phyloP scores from a whole-genome alignment of 1,140 invertebrate species.

The Sinonovacula constricta region DNA sequence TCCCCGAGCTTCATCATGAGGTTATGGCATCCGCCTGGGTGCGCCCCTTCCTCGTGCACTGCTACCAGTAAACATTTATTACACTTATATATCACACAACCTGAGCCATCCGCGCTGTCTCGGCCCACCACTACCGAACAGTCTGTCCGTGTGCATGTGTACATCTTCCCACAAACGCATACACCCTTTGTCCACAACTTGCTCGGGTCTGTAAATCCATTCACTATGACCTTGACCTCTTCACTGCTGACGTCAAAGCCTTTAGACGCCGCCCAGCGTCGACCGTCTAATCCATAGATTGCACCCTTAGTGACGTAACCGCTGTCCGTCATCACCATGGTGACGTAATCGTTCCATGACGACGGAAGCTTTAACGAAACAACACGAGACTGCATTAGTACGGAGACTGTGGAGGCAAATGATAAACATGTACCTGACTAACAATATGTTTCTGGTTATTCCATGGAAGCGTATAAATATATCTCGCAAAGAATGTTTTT shows the following conservation, averaged over 20 bases:
- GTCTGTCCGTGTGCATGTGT: slow-evolving; percentile 64
- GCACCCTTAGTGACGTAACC: slow-evolving; percentile 62
- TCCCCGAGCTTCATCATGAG: slow-evolving; percentile 64
- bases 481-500: too few species aligned
- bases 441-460: too few species aligned
- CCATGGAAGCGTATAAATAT: too few species aligned
- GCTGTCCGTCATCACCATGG: slow-evolving; percentile 63
- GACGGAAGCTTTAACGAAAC: slow-evolving; percentile 61
- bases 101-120: slow-evolving; percentile 55
- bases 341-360: slow-evolving; percentile 67
- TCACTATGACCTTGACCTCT: slow-evolving; percentile 52
- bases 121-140: slow-evolving; percentile 61
- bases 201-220: slow-evolving; percentile 60
- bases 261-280: slow-evolving; percentile 58
- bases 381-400: slow-evolving; percentile 50
- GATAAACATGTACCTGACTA: too few species aligned
- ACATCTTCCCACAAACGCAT: slow-evolving; percentile 47
- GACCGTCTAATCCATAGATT: slow-evolving; percentile 59
- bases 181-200: slow-evolving; percentile 58
- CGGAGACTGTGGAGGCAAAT: too few species aligned
- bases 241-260: slow-evolving; percentile 52
- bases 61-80: slow-evolving; percentile 60
- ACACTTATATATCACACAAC: slow-evolving; percentile 65
- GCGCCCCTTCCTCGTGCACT: slow-evolving; percentile 63
- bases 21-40: slow-evolving; percentile 64